Evolutionary conservation across 1,140 invertebrate species (phyloP), one percentile per base, ranked within the genome.

Genomic region (Meloidogyne hapla): DNA sequence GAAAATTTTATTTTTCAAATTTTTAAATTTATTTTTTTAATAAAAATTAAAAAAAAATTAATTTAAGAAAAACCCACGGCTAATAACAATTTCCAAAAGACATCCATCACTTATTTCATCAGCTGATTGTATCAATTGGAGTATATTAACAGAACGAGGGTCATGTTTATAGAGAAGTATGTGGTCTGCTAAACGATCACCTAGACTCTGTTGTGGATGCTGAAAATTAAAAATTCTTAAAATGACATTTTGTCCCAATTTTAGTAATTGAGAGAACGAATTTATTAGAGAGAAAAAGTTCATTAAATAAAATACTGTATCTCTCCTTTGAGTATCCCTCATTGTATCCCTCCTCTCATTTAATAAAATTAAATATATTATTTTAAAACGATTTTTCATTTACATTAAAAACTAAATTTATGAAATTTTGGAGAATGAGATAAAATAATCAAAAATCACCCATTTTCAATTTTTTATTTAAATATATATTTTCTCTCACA

Each of bases 71-170:
- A 67, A 84, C 85, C 85, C 63, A 86, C 85, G 80, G 64, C 80
- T 80, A 67, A 86, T 83, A 26, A 86, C 83, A 61, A 84, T 77
- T 75, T 86, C 85, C 15, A 86, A 69, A n/a, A 87, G 74, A 62
- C 80, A 81, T 70, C 85, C 85, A 62, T 86, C 85, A 15, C 45
- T 77, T 23, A 86, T 69, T 65, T 86, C 85, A 23, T 78, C 79
- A 21, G 70, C 69, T 12, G 82, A 77, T 1, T 79, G 82, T 25
- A 86, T 70, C 42, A 86, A 75, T 74, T 86, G 82, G 9, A 86
- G 79, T 71, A 86, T 86, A 70, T 86, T 86, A 38, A 86, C 80
- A 10, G 85, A 87, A 26, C 85, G 82, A 26, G 84, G 79, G 79
- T 86, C 85, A 73, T 86, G 85, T 25, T 82, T 77, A 73, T 86